Conservation (phyloP, 92 coral and sea anemone genomes). For the Nematostella vectensis region DNA sequence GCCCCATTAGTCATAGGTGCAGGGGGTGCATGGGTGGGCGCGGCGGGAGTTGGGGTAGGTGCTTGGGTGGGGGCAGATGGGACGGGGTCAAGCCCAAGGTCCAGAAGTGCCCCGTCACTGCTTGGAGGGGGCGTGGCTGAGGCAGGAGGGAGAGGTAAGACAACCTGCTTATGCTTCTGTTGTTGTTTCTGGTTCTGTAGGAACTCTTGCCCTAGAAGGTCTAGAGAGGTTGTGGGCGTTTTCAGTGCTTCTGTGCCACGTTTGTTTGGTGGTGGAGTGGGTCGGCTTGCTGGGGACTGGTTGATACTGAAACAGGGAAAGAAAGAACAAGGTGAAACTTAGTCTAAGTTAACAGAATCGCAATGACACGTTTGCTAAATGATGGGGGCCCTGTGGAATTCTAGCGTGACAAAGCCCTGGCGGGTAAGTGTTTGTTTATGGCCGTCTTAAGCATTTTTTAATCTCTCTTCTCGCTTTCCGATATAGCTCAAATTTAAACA, state of each 20-base stretch:
- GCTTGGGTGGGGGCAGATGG: conserved; percentile 9
- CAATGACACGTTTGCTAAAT: too few relatives aligned
- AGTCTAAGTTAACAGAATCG: background rate
- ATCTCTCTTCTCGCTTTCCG: too few relatives aligned
- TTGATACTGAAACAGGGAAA: background rate
- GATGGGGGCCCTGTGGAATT: too few relatives aligned
- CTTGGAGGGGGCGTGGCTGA: conserved; percentile 5
- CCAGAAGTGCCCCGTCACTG: conserved; percentile 9
- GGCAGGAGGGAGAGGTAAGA: conserved; percentile 35
- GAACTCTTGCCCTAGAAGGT: conserved; percentile 78
- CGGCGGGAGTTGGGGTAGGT: background rate
- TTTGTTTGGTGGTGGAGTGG: conserved; percentile 34
- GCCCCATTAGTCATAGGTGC: conserved; percentile 14
- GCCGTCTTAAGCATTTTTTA: too few relatives aligned
- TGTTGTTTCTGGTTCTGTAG: conserved; percentile 84
- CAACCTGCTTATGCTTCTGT: conserved; percentile 70
- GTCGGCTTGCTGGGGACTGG: conserved; percentile 8
- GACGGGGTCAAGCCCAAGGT: conserved; percentile 7
- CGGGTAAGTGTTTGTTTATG: too few relatives aligned
- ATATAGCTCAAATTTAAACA: too few relatives aligned
- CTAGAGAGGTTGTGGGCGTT: conserved; percentile 61
- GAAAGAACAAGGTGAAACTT: background rate
- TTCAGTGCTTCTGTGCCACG: conserved; percentile 42
- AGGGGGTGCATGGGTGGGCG: conserved; percentile 4
- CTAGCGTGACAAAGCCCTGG: too few relatives aligned